Percentiles rank a stretch among this genome's conserved stretches.
Evolutionary conservation across 2,113 vertebrate species (phyloP).

Genomic region (Pelodiscus sinensis): DNA sequence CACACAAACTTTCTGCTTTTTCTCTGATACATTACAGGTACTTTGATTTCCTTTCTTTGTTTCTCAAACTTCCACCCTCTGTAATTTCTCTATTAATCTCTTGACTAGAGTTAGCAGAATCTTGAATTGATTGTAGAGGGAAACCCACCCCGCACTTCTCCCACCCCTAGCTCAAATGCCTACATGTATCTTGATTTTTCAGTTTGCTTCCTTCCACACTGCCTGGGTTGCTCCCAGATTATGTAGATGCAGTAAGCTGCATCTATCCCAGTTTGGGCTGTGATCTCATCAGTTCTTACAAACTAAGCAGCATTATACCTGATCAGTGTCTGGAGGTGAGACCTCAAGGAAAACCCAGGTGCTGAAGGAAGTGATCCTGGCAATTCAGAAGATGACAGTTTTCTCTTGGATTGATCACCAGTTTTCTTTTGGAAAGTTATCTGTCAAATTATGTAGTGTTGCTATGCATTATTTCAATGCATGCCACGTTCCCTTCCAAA

Average conservation of each 20-base stretch:
- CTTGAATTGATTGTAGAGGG: slow-evolving; percentile 13
- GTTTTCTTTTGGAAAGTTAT: background rate
- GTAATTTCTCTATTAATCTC: slow-evolving; percentile 63
- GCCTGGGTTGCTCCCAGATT: background rate
- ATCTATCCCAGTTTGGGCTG: background rate
- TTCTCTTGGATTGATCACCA: background rate
- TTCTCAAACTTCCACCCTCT: slow-evolving; percentile 45
- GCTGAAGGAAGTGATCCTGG: background rate
- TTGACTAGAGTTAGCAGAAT: slow-evolving; percentile 40
- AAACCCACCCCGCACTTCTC: slow-evolving; percentile 36
- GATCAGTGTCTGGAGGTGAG: background rate
- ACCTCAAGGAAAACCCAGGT: background rate
- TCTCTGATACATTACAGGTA: slow-evolving; percentile 70
- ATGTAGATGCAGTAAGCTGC: background rate
- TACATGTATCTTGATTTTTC: background rate
- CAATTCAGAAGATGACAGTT: background rate
- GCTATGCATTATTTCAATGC: background rate
- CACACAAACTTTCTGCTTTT: slow-evolving; percentile 71
- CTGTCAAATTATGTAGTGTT: background rate
- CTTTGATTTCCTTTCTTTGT: slow-evolving; percentile 70
- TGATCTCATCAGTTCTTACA: slow-evolving; percentile 4
- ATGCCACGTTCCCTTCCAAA: background rate
- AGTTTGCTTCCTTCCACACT: slow-evolving; percentile 23
- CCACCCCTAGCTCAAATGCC: slow-evolving; percentile 37
- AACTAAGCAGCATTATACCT: background rate